These are phyloP conservation scores for Holocentrus rufus DNA, from an alignment of 2,797 vertebrate species.

Conservation along the genomic window DNA sequence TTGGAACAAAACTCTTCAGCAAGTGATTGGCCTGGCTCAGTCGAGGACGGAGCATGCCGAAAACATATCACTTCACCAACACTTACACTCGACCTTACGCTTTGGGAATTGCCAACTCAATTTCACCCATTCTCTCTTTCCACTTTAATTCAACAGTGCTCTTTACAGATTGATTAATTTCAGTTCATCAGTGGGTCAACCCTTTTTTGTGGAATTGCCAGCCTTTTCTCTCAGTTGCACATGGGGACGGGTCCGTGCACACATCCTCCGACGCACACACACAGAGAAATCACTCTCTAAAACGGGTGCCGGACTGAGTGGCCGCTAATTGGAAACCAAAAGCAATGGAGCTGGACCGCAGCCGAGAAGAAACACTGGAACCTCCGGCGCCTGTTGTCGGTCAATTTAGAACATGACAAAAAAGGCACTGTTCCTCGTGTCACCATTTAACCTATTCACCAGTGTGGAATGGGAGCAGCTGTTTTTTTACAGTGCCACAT, in stretches of 20 bases:
- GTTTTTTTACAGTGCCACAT: conserved; percentile 73
- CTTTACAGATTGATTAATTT: conserved; percentile 34
- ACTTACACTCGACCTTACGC: neutral
- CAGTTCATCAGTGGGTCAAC: conserved; percentile 16
- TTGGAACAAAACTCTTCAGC: neutral
- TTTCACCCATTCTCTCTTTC: neutral
- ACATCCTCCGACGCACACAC: conserved; percentile 9
- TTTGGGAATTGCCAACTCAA: neutral
- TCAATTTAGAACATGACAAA: conserved; percentile 74
- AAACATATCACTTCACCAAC: neutral
- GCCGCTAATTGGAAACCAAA: conserved; percentile 75
- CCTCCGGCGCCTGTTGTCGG: conserved; percentile 63
- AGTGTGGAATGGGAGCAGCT: conserved; percentile 78
- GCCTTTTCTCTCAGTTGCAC: conserved; percentile 5
- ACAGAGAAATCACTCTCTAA: conserved; percentile 21
- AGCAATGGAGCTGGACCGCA: conserved; percentile 63
- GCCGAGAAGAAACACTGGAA: conserved; percentile 57
- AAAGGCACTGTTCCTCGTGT: conserved; percentile 63
- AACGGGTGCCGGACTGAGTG: conserved; percentile 54
- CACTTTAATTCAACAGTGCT: neutral
- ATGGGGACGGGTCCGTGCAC: neutral
- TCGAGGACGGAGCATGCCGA: neutral
- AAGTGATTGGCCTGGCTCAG: neutral
- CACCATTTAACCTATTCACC: conserved; percentile 80
- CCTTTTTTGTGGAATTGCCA: conserved; percentile 3